Conservation (phyloP, 2,888 invertebrate genomes). For the Volucella inanis region DNA sequence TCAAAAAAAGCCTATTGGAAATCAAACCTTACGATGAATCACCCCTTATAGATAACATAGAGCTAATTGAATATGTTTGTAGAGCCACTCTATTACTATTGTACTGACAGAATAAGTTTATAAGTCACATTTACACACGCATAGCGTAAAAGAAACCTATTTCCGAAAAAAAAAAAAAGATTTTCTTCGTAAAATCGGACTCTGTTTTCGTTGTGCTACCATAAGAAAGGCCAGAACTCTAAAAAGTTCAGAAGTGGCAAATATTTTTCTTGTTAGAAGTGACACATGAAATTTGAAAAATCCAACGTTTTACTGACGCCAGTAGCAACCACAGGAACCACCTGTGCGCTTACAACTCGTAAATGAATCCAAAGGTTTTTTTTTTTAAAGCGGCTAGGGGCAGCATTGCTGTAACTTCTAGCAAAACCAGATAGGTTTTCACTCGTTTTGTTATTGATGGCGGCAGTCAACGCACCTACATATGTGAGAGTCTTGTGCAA, state of each 20-base stretch:
- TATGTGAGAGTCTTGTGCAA: slow-evolving; percentile 22
- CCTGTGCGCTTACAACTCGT: slow-evolving; percentile 5
- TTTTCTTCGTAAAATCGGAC: not conserved
- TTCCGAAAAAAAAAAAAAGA: slow-evolving; percentile 15
- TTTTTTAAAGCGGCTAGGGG: slow-evolving; percentile 32
- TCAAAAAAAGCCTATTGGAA: too few species aligned
- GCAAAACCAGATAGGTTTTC: not conserved
- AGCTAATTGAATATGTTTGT: too few species aligned
- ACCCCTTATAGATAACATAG: too few species aligned
- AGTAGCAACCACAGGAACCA: not conserved
- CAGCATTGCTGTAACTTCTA: slow-evolving; percentile 14
- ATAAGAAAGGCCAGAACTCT: too few species aligned
- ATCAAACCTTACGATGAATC: too few species aligned
- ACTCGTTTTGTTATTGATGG: slow-evolving; percentile 39
- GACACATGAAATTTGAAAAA: not conserved
- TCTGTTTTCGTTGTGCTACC: too few species aligned
- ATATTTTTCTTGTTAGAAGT: too few species aligned
- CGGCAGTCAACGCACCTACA: slow-evolving; percentile 27
- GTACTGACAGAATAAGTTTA: too few species aligned
- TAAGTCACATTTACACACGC: too few species aligned
- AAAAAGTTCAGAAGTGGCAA: too few species aligned
- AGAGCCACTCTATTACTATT: too few species aligned
- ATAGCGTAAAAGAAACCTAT: not conserved
- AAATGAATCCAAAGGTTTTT: slow-evolving; percentile 21
- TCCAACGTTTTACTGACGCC: not conserved